Percentiles rank a stretch among this genome's conserved stretches.
phyloP scores from a whole-genome alignment of 37 sponge, comb jelly and placozoan genomes.

The Eunapius fragilis region DNA sequence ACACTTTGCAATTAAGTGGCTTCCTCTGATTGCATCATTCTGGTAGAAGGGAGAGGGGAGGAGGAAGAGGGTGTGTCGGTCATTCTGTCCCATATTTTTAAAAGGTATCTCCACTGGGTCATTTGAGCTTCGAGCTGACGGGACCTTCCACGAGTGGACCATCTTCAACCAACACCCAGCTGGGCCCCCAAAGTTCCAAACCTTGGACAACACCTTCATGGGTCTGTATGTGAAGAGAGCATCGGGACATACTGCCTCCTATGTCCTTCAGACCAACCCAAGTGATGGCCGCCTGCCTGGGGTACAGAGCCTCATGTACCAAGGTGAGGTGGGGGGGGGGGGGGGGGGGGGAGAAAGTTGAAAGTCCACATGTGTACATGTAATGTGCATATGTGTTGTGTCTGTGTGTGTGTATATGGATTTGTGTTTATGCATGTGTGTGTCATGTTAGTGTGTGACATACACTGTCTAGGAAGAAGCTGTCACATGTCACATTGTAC shows the following conservation, averaged over 20 bases:
- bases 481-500: no score
- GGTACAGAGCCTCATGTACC: conserved; percentile 5
- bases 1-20: no score
- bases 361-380: no score
- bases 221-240: neutral
- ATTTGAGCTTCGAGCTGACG: conserved; percentile 37
- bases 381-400: neutral
- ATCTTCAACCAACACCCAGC: conserved; percentile 52
- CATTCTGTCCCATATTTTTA: no score
- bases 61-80: no score
- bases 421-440: no score
- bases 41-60: no score
- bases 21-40: no score
- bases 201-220: conserved; percentile 30
- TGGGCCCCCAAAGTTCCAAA: conserved; percentile 26
- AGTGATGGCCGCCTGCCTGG: conserved; percentile 5
- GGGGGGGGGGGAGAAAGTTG: no score
- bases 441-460: no score
- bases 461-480: no score
- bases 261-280: conserved; percentile 15
- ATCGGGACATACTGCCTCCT: neutral
- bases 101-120: conserved; percentile 28
- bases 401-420: neutral
- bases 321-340: neutral
- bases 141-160: conserved; percentile 28